Base-by-base conservation (phyloP, 2,113 vertebrate species). In the Grantiella picta region DNA sequence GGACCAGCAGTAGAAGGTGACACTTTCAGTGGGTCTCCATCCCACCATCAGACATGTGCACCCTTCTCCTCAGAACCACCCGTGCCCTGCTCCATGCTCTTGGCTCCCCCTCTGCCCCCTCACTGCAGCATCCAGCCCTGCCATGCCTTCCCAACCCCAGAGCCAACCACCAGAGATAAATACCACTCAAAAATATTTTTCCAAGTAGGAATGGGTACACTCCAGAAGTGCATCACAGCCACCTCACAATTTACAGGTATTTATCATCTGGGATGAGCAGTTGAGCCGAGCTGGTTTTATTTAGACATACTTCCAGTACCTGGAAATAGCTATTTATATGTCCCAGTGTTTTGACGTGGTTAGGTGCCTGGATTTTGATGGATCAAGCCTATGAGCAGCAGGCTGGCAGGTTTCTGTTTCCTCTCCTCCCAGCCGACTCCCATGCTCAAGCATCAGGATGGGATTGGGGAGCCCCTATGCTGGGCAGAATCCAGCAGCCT, bases 291-390 rank as follows among this genome's bases (percentile, higher is more conserved):
- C 82, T 56, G 52, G 23, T 82, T 92, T 77, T 94, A 83, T 95
- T 96, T 89, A 94, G 80, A 91, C 81, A 65, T 13, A 22, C 70
- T 87, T 83, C 47, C 53, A 82, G 80, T 81, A 70, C 84, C 97
- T 97, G 86, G 83, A 93, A 97, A 92, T 25, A 93, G 90, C 76
- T 96, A 66, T 94, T 95, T 95, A 78, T 44, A 50, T 49, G 71
- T 61, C 78, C 86, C 71, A 10, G 73, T 64, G 83, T 83, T 95
- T 73, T 93, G 86, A 93, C 6, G 27, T 53, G 11, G 71, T 94
- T 89, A 16, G 75, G 17, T 84, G 87, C 83, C 94, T 82, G 87
- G 82, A 24, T 90, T 66, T 45, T 73, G 89, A 83, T 72, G 82
- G 81, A 72, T 91, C 75, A 50, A 91, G 49, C 49, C 71, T 47